phyloP scores from a whole-genome alignment of 2,797 vertebrate genomes.

The Basileuterus tristriatus region DNA sequence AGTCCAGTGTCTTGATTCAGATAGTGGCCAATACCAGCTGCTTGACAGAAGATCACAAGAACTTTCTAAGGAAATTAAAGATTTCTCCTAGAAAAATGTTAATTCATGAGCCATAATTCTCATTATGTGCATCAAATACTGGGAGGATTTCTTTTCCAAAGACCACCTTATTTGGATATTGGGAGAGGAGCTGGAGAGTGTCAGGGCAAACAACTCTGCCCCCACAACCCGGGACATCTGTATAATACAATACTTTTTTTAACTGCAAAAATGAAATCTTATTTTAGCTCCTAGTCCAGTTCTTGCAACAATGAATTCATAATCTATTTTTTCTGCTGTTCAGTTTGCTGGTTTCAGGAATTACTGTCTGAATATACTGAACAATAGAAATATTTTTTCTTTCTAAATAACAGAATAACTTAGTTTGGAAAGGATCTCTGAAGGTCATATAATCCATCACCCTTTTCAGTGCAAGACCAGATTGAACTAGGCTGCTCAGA shows the following conservation, averaged over 20 bases:
- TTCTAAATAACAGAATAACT: background rate
- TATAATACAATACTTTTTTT: background rate
- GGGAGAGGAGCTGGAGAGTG: accelerated
- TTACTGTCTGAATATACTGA: background rate
- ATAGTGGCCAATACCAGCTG: background rate
- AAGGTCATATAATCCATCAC: background rate
- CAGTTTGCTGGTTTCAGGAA: background rate
- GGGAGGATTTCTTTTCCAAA: background rate
- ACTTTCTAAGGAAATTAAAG: background rate
- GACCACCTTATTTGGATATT: background rate
- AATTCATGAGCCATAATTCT: background rate
- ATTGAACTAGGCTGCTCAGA: background rate
- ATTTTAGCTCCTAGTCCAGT: background rate
- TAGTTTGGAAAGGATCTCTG: background rate
- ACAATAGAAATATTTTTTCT: background rate
- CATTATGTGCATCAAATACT: background rate
- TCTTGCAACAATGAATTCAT: background rate
- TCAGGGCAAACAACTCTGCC: too few species aligned
- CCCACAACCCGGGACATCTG: background rate
- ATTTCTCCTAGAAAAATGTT: background rate
- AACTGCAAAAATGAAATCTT: background rate
- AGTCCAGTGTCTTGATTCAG: background rate
- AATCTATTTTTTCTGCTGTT: background rate
- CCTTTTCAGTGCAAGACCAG: background rate
- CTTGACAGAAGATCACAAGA: background rate